Conservation (phyloP, 2,113 vertebrate species). For the Pangasianodon gigas region DNA sequence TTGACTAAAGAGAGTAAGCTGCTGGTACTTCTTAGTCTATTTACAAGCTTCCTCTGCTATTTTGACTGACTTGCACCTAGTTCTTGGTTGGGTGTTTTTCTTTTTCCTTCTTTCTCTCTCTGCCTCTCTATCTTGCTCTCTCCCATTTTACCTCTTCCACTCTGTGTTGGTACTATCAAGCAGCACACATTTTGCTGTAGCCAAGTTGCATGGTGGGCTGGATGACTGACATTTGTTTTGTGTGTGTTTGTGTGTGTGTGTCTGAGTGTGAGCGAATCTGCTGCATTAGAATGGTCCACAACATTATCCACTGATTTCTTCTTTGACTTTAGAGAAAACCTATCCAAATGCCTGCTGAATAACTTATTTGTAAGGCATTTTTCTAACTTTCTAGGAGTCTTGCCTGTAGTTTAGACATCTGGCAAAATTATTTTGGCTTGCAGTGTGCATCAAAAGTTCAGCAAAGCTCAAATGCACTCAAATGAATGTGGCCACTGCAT, state of each 20-base stretch:
- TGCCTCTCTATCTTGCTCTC: neutral
- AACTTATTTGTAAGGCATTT: neutral
- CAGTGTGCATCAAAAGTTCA: neutral
- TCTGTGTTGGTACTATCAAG: neutral
- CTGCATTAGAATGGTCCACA: too few species aligned
- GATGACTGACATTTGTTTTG: too few species aligned
- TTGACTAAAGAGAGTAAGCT: neutral
- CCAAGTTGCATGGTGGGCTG: too few species aligned
- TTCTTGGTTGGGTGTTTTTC: neutral
- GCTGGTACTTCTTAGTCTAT: neutral
- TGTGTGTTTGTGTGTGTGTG: neutral
- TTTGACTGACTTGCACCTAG: neutral
- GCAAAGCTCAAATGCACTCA: neutral
- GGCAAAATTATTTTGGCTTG: neutral
- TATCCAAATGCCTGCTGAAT: neutral
- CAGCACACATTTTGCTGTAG: neutral
- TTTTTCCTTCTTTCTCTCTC: neutral
- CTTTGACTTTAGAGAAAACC: neutral
- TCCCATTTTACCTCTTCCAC: neutral
- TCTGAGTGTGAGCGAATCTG: neutral
- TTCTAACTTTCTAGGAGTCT: neutral
- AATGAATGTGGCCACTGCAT: neutral
- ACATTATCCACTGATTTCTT: too few species aligned
- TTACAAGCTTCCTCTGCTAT: neutral
- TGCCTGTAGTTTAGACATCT: neutral